Conservation (phyloP, 2,797 vertebrate genomes). For the Lithobates sylvaticus region DNA sequence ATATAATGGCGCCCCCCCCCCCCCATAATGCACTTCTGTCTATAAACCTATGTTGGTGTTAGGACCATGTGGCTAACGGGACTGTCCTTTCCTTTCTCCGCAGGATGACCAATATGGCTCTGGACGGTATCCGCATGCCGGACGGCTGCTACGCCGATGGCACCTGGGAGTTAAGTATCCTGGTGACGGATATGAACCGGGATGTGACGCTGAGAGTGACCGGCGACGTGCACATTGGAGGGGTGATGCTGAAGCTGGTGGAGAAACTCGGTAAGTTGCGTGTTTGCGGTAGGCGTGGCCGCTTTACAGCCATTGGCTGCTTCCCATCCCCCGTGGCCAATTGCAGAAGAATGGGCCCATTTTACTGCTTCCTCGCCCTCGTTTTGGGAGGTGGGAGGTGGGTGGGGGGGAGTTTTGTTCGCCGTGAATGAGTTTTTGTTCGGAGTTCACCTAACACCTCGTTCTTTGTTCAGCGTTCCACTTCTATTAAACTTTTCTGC, state of each 20-base stretch:
- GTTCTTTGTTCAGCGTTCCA: neutral
- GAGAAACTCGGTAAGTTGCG: conserved; percentile 91
- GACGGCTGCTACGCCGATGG: conserved; percentile 99
- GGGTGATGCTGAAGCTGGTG: conserved; percentile 98
- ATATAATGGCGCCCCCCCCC: too few species aligned
- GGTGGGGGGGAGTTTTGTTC: conserved; percentile 7
- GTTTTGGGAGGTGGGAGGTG: too few species aligned
- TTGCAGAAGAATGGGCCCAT: conserved; percentile 43
- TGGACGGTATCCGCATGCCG: conserved; percentile 99
- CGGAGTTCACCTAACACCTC: neutral
- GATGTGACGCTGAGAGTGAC: conserved; percentile 96
- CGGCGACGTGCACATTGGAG: conserved; percentile 97
- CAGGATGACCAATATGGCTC: conserved; percentile 85
- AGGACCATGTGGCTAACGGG: conserved; percentile 1
- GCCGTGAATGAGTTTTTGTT: conserved; percentile 48
- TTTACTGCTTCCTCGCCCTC: conserved; percentile 14
- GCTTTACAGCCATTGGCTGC: neutral
- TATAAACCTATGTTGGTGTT: too few species aligned
- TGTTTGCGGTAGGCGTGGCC: conserved; percentile 33
- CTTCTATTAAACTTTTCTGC: neutral
- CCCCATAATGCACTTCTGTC: too few species aligned
- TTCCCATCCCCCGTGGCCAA: conserved; percentile 30
- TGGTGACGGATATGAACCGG: conserved; percentile 94
- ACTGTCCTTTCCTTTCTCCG: conserved; percentile 60
- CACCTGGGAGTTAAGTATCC: conserved; percentile 97